A percentile compares a stretch with the other conserved stretches of the same genome.
phyloP scores from a whole-genome alignment of 2,888 invertebrate genomes.

The Dolichopus griseipennis region DNA sequence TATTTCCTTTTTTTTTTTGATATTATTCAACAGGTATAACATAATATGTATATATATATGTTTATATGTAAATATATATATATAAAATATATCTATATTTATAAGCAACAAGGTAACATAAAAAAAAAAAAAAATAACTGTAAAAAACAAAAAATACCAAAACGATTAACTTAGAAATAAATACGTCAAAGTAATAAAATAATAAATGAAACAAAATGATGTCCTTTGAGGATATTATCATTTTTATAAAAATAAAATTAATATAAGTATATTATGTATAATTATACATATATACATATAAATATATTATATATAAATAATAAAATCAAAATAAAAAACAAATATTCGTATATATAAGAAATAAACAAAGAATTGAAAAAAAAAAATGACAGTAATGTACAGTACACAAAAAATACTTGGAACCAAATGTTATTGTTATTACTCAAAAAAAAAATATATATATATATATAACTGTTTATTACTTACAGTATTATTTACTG shows the following conservation, averaged over 20 bases:
- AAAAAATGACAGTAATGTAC: not conserved
- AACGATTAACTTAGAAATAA: not conserved
- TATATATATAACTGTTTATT: too few relatives aligned
- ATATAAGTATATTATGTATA: not conserved
- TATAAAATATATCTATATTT: too few relatives aligned
- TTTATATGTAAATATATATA: too few relatives aligned
- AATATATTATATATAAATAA: not conserved
- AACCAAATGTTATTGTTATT: too few relatives aligned
- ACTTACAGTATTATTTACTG: too few relatives aligned
- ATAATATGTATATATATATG: not conserved
- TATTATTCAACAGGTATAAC: not conserved
- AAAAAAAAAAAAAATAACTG: too few relatives aligned
- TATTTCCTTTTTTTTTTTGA: not conserved
- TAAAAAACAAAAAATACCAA: not conserved
- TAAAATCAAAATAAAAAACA: not conserved
- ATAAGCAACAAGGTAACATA: too few relatives aligned
- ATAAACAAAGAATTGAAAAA: not conserved
- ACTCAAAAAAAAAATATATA: too few relatives aligned
- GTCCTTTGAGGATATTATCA: conserved; percentile 1
- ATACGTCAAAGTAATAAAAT: conserved; percentile 6
- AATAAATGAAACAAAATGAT: conserved; percentile 4
- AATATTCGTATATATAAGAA: not conserved
- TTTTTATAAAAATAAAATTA: not conserved
- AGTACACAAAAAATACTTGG: too few relatives aligned
- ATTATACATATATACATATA: not conserved